Conservation (phyloP, 2,113 vertebrate genomes). For the Hiodon tergisus region DNA sequence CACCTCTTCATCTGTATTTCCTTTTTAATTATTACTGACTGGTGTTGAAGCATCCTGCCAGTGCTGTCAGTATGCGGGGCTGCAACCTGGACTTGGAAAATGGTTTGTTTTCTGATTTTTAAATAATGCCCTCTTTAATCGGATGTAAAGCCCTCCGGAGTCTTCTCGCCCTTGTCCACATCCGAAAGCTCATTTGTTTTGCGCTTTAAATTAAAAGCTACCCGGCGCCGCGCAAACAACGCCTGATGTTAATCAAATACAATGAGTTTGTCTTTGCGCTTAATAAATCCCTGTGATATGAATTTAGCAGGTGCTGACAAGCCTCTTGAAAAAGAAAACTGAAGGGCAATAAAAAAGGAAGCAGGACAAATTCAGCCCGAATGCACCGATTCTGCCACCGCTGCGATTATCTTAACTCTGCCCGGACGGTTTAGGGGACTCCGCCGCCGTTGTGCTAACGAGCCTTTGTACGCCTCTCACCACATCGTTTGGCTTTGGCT, state of each 20-base stretch:
- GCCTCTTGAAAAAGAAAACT: constrained; percentile 4
- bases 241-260: constrained; percentile 13
- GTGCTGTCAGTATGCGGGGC: background rate
- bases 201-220: constrained; percentile 15
- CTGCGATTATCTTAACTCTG: too few species aligned
- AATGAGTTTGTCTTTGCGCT: constrained; percentile 8
- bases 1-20: too few species aligned
- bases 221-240: constrained; percentile 8
- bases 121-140: constrained; percentile 5
- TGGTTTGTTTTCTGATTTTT: background rate
- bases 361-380: too few species aligned
- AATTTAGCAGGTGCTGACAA: background rate
- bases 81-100: background rate
- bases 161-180: constrained; percentile 3
- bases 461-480: background rate
- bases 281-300: background rate
- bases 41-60: background rate
- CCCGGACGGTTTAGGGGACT: background rate
- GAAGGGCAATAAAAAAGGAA: background rate
- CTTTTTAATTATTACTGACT: background rate
- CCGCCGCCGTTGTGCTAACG: background rate
- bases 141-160: background rate
- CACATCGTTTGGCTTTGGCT: background rate
- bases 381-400: too few species aligned
- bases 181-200: constrained; percentile 13